A percentile compares a stretch with the other conserved stretches of the same genome.
Evolutionary conservation across 2,888 invertebrate genomes (phyloP).

Genomic region (Lacanobia wlatinum): DNA sequence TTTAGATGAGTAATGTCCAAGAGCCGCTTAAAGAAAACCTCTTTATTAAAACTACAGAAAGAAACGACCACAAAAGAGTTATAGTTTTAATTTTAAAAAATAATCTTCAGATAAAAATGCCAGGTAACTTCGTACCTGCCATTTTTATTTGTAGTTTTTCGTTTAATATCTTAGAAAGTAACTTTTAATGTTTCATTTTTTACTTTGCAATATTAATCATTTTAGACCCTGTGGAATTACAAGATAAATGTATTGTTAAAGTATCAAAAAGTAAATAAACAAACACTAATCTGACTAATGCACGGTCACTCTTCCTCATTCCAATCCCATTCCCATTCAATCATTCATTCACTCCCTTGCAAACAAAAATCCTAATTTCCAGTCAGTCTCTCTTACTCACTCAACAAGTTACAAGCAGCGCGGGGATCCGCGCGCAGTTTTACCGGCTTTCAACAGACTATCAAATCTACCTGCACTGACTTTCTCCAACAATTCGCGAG

Average conservation of each 20-base stretch:
- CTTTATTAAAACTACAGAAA: slow-evolving; percentile 44
- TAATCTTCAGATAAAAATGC: slow-evolving; percentile 19
- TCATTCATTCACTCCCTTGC: no score
- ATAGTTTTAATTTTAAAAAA: slow-evolving; percentile 46
- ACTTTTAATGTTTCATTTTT: neutral
- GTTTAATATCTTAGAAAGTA: slow-evolving; percentile 6
- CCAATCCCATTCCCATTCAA: no score
- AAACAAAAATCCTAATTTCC: no score
- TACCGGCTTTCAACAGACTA: no score
- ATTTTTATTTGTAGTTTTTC: slow-evolving; percentile 3
- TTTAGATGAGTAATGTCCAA: slow-evolving; percentile 19
- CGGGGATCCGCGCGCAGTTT: no score
- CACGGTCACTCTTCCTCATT: no score
- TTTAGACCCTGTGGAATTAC: neutral
- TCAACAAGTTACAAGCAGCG: no score
- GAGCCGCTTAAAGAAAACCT: slow-evolving; percentile 12
- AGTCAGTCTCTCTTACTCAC: no score
- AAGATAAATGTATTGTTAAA: neutral
- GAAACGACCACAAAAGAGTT: slow-evolving; percentile 30
- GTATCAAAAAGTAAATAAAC: no score
- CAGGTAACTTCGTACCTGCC: neutral
- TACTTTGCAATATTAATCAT: slow-evolving; percentile 3
- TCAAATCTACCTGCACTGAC: no score
- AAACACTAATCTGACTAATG: no score
- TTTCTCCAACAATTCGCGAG: no score